A percentile compares a stretch with the other conserved stretches of the same genome.
phyloP scores from a whole-genome alignment of 2,113 vertebrate species.

The Hystrix cristata region DNA sequence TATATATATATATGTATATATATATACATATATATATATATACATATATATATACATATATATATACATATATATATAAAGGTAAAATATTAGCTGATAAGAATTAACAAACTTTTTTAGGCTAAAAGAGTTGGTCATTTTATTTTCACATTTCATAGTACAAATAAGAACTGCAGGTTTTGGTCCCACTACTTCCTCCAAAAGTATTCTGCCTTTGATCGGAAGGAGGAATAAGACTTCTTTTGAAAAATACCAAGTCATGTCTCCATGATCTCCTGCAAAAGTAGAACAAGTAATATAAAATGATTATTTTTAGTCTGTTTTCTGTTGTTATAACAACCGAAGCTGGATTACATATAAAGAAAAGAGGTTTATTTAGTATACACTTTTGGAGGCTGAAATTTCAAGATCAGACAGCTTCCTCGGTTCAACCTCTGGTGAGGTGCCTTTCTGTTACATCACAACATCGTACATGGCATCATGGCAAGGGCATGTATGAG shows the following conservation, averaged over 20 bases:
- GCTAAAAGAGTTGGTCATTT: not conserved
- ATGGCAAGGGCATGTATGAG: too few species aligned
- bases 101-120: not conserved
- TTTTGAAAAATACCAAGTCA: not conserved
- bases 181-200: not conserved
- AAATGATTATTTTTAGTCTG: not conserved
- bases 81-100: not conserved
- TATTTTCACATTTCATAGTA: not conserved
- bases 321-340: not conserved
- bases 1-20: not conserved
- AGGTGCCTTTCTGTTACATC: not conserved
- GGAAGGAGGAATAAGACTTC: not conserved
- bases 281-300: not conserved
- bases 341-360: not conserved
- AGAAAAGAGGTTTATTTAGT: not conserved
- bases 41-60: too few species aligned
- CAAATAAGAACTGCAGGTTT: not conserved
- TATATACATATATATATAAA: not conserved
- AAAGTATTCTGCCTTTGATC: not conserved
- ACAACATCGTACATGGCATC: not conserved
- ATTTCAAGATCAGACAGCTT: not conserved
- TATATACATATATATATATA: too few species aligned
- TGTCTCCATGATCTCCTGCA: not conserved
- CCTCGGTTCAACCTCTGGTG: too few species aligned
- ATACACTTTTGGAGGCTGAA: not conserved